Conservation (phyloP, 2,888 invertebrate genomes). For the Eulithis testata region DNA sequence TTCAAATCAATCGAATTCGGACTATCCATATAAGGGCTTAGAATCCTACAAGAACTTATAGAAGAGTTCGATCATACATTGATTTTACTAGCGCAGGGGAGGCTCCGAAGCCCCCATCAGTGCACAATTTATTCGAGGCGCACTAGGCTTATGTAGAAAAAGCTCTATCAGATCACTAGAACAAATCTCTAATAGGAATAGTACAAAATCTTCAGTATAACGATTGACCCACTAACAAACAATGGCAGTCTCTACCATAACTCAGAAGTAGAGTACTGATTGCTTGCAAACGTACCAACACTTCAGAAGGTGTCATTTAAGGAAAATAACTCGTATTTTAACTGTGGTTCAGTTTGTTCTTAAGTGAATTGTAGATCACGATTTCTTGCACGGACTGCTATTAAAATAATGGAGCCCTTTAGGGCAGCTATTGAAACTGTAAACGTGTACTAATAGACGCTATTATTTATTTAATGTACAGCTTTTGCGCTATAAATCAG, state of each 20-base stretch:
- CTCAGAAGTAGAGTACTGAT: slow-evolving; percentile 51
- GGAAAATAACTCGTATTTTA: not conserved
- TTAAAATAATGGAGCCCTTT: slow-evolving; percentile 61
- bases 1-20: too few species aligned
- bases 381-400: slow-evolving; percentile 54
- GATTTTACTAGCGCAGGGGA: too few species aligned
- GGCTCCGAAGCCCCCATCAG: not conserved
- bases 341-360: slow-evolving; percentile 8
- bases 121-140: not conserved
- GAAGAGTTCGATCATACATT: too few species aligned
- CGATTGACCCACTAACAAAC: slow-evolving; percentile 70
- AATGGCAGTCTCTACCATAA: slow-evolving; percentile 67
- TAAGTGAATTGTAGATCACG: slow-evolving; percentile 38
- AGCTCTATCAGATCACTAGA: not conserved
- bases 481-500: not conserved
- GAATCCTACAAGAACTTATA: too few species aligned
- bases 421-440: slow-evolving; percentile 46
- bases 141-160: not conserved
- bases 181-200: slow-evolving; percentile 15
- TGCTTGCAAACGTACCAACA: slow-evolving; percentile 43
- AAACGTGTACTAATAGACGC: slow-evolving; percentile 16
- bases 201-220: slow-evolving; percentile 55
- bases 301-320: slow-evolving; percentile 5
- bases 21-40: too few species aligned
- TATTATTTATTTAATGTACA: not conserved